Conservation (phyloP, 1,140 invertebrate species). For the Trichoplusia ni region DNA sequence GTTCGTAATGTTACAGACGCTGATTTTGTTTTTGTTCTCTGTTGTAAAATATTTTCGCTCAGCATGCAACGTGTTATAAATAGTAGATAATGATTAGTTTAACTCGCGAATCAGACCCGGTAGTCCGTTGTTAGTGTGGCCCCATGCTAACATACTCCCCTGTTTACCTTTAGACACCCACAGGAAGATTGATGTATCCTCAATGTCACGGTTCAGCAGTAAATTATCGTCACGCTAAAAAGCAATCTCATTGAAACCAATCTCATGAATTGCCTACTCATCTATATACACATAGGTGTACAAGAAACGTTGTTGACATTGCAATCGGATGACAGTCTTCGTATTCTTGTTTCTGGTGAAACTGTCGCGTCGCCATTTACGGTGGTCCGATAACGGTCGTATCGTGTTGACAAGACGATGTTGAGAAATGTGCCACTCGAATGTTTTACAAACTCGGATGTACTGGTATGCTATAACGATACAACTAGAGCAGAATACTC, state of each 20-base stretch:
- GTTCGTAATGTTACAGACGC: constrained; percentile 1
- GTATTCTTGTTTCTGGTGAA: constrained; percentile 49
- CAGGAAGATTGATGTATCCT: no score
- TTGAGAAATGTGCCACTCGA: constrained; percentile 17
- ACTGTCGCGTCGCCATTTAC: constrained; percentile 46
- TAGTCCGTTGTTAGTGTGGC: no score
- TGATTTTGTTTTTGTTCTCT: constrained; percentile 3
- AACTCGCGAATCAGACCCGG: no score
- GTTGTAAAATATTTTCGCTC: not conserved
- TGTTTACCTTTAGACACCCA: no score
- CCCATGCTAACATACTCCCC: no score
- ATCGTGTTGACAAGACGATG: constrained; percentile 1
- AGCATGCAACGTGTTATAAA: not conserved
- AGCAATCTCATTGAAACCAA: no score
- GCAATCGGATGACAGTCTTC: constrained; percentile 44
- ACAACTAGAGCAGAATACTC: not conserved
- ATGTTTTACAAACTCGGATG: not conserved
- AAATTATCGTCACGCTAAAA: no score
- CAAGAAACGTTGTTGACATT: constrained; percentile 44
- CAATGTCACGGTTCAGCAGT: no score
- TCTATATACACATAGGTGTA: no score
- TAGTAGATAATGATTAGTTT: no score
- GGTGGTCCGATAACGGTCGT: constrained; percentile 39
- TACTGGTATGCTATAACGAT: not conserved
- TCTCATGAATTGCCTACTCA: no score